Percentiles rank a stretch among this genome's conserved stretches.
Evolutionary conservation across 2,113 vertebrate species (phyloP).

Genomic region (Eonycteris spelaea): DNA sequence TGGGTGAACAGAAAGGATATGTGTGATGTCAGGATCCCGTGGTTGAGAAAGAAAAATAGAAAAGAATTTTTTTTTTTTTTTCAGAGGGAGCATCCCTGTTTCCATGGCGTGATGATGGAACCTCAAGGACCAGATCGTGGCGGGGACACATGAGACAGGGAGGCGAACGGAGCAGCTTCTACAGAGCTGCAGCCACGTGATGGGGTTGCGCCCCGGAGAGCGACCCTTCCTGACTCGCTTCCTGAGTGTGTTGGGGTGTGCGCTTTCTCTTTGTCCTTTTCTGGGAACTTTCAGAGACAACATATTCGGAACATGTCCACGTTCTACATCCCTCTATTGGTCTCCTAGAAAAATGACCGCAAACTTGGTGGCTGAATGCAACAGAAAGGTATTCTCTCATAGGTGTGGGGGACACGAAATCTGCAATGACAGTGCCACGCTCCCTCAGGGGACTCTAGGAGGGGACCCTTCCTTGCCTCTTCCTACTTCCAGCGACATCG

Average conservation of each 20-base stretch:
- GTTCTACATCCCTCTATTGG: not conserved
- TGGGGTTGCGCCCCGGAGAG: fast-evolving
- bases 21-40: not conserved
- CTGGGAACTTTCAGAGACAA: not conserved
- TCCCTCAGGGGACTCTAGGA: not conserved
- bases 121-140: too few relatives aligned
- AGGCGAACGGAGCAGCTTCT: fast-evolving
- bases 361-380: not conserved
- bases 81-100: not conserved
- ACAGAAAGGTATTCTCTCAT: not conserved
- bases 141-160: not conserved
- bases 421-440: not conserved
- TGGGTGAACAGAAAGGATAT: not conserved
- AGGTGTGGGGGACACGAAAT: not conserved
- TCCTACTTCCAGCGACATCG: not conserved
- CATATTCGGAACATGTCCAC: not conserved
- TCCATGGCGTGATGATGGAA: fast-evolving
- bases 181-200: fast-evolving
- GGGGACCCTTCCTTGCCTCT: not conserved
- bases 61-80: not conserved
- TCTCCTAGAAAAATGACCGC: not conserved
- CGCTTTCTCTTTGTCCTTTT: not conserved
- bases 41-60: not conserved
- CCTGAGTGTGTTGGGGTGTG: not conserved
- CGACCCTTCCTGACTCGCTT: fast-evolving